These are phyloP conservation scores for Trididemnum miniatum DNA, from an alignment of 23 tunicate genomes.

Conservation along the genomic window DNA sequence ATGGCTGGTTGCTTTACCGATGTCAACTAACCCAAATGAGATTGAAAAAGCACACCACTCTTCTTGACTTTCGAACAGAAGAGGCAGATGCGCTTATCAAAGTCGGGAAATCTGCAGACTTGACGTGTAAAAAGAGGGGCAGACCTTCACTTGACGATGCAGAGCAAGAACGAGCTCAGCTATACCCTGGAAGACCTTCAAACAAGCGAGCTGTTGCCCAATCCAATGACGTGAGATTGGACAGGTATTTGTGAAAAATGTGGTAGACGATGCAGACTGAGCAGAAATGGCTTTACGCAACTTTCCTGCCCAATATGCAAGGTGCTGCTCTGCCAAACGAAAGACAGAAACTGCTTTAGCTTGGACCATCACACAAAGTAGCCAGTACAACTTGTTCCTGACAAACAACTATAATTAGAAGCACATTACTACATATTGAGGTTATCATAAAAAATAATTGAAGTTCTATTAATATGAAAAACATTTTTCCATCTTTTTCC, in stretches of 20 bases:
- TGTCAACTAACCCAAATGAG: background rate
- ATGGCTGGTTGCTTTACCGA: conserved; percentile 25
- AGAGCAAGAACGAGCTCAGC: background rate
- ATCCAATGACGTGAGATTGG: background rate
- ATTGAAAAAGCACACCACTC: background rate
- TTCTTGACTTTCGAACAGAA: conserved; percentile 27
- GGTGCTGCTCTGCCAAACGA: conserved; percentile 11
- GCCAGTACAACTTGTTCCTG: no score
- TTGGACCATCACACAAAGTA: background rate
- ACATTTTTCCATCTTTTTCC: no score
- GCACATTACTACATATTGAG: no score
- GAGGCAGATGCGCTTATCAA: conserved; percentile 16
- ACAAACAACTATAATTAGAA: no score
- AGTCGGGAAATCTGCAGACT: conserved; percentile 8
- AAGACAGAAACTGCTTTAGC: conserved; percentile 9
- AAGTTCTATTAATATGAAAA: no score
- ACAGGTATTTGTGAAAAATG: background rate
- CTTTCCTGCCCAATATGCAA: background rate
- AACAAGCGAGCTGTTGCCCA: background rate
- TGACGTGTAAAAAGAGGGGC: background rate
- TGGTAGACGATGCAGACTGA: conserved; percentile 1
- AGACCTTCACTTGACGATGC: background rate
- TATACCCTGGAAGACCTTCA: background rate
- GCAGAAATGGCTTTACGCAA: conserved; percentile 6
- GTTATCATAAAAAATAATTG: no score